phyloP scores from a whole-genome alignment of 2,113 vertebrate genomes.

The Zeus faber region DNA sequence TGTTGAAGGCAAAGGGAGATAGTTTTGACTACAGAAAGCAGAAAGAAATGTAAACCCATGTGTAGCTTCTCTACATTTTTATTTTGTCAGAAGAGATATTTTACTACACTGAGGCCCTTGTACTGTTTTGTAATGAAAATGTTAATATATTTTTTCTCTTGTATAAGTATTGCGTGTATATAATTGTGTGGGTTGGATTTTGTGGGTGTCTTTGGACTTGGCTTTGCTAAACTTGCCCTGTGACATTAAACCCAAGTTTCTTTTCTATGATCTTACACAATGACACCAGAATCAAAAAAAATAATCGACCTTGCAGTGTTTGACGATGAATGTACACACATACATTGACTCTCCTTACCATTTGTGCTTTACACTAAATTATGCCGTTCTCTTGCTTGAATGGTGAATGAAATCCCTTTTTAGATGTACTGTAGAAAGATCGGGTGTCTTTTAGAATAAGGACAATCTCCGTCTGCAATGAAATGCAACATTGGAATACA shows the following conservation, averaged over 20 bases:
- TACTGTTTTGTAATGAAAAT: slow-evolving; percentile 87
- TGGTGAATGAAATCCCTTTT: neutral
- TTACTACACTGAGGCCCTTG: slow-evolving; percentile 79
- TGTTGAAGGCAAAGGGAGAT: slow-evolving; percentile 51
- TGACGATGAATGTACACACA: slow-evolving; percentile 59
- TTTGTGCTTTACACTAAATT: slow-evolving; percentile 24
- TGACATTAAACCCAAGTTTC: slow-evolving; percentile 32
- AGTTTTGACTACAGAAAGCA: slow-evolving; percentile 47
- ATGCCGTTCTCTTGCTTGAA: slow-evolving; percentile 13
- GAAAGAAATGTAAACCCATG: slow-evolving; percentile 41
- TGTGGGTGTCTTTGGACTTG: slow-evolving; percentile 33
- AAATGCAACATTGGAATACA: slow-evolving; percentile 1
- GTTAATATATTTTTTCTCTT: slow-evolving; percentile 85
- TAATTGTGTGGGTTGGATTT: slow-evolving; percentile 34
- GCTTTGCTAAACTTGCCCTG: slow-evolving; percentile 40
- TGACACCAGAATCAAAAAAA: slow-evolving; percentile 13
- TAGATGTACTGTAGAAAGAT: slow-evolving; percentile 7
- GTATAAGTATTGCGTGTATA: slow-evolving; percentile 49
- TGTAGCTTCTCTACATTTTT: slow-evolving; percentile 35
- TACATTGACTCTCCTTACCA: slow-evolving; percentile 28
- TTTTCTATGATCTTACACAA: slow-evolving; percentile 32
- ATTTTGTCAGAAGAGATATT: slow-evolving; percentile 59
- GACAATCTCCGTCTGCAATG: slow-evolving; percentile 17
- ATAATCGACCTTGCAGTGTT: slow-evolving; percentile 37
- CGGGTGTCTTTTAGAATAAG: neutral